A percentile compares a stretch with the other conserved stretches of the same genome.
Conservation (phyloP, 1,140 invertebrate genomes). For the Lepeophtheirus salmonis region DNA sequence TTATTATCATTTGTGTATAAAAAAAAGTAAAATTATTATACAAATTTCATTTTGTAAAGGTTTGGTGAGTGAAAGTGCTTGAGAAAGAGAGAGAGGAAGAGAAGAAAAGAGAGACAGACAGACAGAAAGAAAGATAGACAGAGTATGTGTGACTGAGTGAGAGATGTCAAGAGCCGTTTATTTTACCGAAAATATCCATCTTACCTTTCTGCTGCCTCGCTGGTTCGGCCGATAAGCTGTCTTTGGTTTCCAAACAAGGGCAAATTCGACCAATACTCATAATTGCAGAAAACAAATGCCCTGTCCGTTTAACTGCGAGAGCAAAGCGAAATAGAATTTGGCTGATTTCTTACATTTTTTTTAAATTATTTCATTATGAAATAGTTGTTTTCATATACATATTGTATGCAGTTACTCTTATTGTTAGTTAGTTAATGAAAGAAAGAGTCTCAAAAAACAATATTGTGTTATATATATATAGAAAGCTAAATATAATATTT, state of each 20-base stretch:
- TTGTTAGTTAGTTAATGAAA: background rate
- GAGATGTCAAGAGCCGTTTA: background rate
- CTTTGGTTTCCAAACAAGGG: constrained; percentile 5
- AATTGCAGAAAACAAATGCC: constrained; percentile 14
- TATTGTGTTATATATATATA: background rate
- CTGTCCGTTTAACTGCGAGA: constrained; percentile 2
- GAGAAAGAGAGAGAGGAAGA: too few relatives aligned
- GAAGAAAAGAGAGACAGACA: too few relatives aligned
- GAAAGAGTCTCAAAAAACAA: background rate
- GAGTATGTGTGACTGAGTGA: too few relatives aligned
- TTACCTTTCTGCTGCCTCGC: constrained; percentile 6
- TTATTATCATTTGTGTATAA: too few relatives aligned
- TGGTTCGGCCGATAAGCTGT: background rate
- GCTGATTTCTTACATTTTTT: background rate
- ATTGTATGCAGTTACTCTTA: background rate
- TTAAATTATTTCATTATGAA: background rate
- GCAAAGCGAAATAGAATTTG: background rate
- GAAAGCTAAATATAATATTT: too few relatives aligned
- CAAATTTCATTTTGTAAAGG: too few relatives aligned
- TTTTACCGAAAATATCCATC: background rate
- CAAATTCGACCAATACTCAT: constrained; percentile 17
- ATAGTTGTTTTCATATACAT: background rate
- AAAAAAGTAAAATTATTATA: too few relatives aligned
- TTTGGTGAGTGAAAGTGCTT: too few relatives aligned
- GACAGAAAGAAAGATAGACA: too few relatives aligned